phyloP scores from a whole-genome alignment of 2,113 vertebrate genomes.

The Sorex araneus region DNA sequence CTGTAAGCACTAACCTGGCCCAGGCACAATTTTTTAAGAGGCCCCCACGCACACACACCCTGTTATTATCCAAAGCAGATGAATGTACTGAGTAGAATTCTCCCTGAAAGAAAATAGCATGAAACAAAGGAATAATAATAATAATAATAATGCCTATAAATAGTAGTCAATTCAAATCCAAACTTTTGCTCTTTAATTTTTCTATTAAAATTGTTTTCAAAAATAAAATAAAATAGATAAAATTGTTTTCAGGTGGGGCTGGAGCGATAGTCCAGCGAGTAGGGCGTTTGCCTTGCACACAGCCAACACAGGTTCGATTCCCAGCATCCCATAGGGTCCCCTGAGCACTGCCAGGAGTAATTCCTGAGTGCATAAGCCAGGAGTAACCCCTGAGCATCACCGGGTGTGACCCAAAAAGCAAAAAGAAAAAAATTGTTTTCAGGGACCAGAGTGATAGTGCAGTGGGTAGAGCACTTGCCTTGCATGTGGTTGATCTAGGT shows the following conservation, averaged over 20 bases:
- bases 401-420: too few species aligned
- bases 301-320: too few species aligned
- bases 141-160: slow-evolving; percentile 61
- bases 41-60: slow-evolving; percentile 21
- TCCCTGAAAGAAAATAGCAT: slow-evolving; percentile 71
- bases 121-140: slow-evolving; percentile 71
- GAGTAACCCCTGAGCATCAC: too few species aligned
- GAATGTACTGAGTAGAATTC: slow-evolving; percentile 43
- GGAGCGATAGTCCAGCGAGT: too few species aligned
- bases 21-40: neutral
- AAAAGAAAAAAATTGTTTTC: slow-evolving; percentile 77
- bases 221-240: too few species aligned
- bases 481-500: too few species aligned
- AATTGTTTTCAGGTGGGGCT: neutral
- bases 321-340: too few species aligned
- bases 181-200: slow-evolving; percentile 70
- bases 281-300: too few species aligned
- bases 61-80: slow-evolving; percentile 76
- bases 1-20: slow-evolving; percentile 37
- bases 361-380: too few species aligned
- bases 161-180: slow-evolving; percentile 82
- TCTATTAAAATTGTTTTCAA: slow-evolving; percentile 79
- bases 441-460: neutral
- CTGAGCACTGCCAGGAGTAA: too few species aligned
- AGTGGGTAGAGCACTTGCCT: too few species aligned